Conservation (phyloP, 2,113 vertebrate species). For the Leucosticte australis region DNA sequence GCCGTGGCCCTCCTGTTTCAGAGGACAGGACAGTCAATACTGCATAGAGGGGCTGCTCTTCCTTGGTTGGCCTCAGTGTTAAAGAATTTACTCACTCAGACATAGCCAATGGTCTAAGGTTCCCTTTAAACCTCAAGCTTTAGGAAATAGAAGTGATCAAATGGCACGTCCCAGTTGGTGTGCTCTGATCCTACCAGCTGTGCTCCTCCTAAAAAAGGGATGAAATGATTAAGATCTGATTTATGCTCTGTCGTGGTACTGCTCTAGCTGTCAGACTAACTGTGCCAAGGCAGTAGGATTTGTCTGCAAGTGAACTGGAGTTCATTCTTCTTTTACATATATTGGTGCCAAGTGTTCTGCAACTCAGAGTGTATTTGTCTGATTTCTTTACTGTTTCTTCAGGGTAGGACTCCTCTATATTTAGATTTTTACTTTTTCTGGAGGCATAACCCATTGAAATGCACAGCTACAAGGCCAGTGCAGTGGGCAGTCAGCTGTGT, state of each 20-base stretch:
- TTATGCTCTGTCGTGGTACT: conserved; percentile 12
- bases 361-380: not conserved
- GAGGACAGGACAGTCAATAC: not conserved
- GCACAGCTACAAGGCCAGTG: not conserved
- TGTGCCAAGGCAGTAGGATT: conserved; percentile 6
- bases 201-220: conserved; percentile 21
- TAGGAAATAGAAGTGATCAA: conserved; percentile 53
- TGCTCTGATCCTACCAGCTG: conserved; percentile 35
- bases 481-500: not conserved
- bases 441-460: not conserved
- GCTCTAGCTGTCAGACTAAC: conserved; percentile 23
- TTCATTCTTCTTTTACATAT: not conserved
- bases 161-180: not conserved
- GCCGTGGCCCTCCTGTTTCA: not conserved
- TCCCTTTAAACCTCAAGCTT: conserved; percentile 36
- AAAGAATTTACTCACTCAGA: conserved; percentile 9
- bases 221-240: conserved; percentile 60
- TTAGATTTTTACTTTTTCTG: not conserved
- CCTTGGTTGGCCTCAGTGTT: not conserved
- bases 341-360: not conserved
- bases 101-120: conserved; percentile 8
- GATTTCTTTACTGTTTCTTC: not conserved
- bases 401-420: not conserved
- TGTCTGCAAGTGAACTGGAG: conserved; percentile 14
- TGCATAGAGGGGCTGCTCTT: not conserved